These are phyloP conservation scores for Horisme vitalbata DNA, from an alignment of 2,888 invertebrate genomes.

Conservation along the genomic window DNA sequence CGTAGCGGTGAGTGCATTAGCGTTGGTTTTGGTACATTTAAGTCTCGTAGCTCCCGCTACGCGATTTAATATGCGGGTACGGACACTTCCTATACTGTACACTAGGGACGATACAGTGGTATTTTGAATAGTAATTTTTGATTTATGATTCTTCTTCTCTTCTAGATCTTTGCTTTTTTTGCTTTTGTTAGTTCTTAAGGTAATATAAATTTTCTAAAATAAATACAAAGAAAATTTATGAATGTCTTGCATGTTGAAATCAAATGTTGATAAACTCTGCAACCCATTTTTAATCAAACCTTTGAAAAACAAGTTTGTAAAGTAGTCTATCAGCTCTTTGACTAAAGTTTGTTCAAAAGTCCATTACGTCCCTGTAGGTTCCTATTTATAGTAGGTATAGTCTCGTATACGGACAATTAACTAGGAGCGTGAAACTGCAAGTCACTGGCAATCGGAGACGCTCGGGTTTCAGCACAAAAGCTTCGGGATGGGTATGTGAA, in stretches of 20 bases:
- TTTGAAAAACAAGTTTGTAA: conserved; percentile 1
- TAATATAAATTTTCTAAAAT: no score
- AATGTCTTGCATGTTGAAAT: no score
- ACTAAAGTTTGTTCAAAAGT: conserved; percentile 8
- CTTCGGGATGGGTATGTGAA: conserved; percentile 49
- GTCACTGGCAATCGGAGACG: conserved; percentile 72
- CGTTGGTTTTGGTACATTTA: conserved; percentile 45
- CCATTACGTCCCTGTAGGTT: conserved; percentile 5
- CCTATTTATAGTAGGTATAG: conserved; percentile 3
- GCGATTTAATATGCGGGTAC: conserved; percentile 33
- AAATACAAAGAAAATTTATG: no score
- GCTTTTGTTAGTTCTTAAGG: no score
- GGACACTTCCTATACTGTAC: conserved; percentile 8
- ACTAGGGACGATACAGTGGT: background rate
- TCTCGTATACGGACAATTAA: conserved; percentile 59
- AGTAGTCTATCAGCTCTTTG: conserved; percentile 5
- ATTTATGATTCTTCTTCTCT: no score
- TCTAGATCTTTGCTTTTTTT: no score
- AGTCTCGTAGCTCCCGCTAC: conserved; percentile 53
- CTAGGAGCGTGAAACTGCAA: conserved; percentile 67
- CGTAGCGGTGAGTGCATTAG: conserved; percentile 47
- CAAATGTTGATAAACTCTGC: no score
- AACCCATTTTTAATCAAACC: no score
- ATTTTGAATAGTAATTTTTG: no score
- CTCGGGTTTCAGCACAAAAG: conserved; percentile 72